Evolutionary conservation across 2,113 vertebrate genomes (phyloP), one percentile per base, ranked within the genome.

Genomic region (Pseudolaguvia tuberculata): DNA sequence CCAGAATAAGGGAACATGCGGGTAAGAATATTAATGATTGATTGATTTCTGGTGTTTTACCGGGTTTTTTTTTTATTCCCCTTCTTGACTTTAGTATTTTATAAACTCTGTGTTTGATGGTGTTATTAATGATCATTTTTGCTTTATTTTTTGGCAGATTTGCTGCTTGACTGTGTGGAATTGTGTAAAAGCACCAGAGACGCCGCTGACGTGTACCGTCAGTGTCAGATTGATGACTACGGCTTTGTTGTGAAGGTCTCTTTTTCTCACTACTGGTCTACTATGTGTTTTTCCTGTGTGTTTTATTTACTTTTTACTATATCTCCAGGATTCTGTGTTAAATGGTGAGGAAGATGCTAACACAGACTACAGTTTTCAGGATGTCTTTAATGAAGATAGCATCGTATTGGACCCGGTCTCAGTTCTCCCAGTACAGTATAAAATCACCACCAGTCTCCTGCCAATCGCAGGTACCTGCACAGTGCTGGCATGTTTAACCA

Each of bases 161-260:
- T 96, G 23, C 83, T 98, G 2, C 79, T 97, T 53, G 96, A 99
- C 87, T 91, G 92, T 78, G 77, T 95, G 83, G 96, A 99, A 61
- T 89, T 99, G 12, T 95, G 94, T 83, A 97, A 96, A 86, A 94
- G 92, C n/a, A 94, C 95, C 15, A 85, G 87, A 39, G 83, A 84
- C 20, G 95, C 94, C 4, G 87, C 93, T 85, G 95, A 97, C 47
- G 92, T 96, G 58, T 95, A 93, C 85, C 86, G 90, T 31, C 96
- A 99, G 73, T 98, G 97, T 88, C 94, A 98, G 78, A 91, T 98
- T 83, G 96, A 96, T 74, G 94, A 87, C 75, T 93, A 91, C 66
- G 94, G 92, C 42, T 93, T 95, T 57, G 87, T 92, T 53, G 75
- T 89, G 53, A 94, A 96, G 90, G 97, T 98, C 83, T 82, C 83